Evolutionary conservation across 2,888 invertebrate species (phyloP).

Genomic region (Smittia aterrima): DNA sequence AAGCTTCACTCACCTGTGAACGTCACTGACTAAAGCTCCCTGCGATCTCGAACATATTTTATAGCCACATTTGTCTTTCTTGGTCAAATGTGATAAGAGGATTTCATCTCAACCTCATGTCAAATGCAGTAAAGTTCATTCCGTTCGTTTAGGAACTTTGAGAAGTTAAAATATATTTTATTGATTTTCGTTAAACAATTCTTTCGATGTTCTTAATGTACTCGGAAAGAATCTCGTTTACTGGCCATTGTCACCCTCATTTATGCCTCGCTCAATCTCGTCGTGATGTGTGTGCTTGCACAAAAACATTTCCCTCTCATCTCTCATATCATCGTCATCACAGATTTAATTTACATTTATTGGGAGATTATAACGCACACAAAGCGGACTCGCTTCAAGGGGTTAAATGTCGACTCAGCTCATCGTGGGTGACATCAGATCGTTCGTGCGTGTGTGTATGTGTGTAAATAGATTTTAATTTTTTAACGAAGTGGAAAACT

Average conservation of each 20-base stretch:
- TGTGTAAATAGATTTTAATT: constrained; percentile 21
- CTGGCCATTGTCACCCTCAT: constrained; percentile 15
- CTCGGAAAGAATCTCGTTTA: not conserved
- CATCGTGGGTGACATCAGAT: not conserved
- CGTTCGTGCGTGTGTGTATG: not conserved
- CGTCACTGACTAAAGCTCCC: not conserved
- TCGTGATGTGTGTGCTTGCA: not conserved
- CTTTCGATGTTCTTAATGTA: not conserved
- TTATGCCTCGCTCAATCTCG: not conserved
- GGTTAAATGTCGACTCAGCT: not conserved
- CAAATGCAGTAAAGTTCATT: too few species aligned
- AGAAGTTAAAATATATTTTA: too few species aligned
- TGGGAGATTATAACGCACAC: constrained; percentile 20
- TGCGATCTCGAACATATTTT: not conserved
- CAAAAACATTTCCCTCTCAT: not conserved
- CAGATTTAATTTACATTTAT: constrained; percentile 33
- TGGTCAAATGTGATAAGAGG: not conserved
- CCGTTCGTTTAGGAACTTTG: too few species aligned
- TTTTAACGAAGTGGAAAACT: constrained; percentile 24
- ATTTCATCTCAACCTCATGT: too few species aligned
- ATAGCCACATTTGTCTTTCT: not conserved
- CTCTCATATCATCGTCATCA: constrained; percentile 12
- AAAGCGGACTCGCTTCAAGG: not conserved
- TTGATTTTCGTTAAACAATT: too few species aligned
- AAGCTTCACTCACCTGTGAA: not conserved